These are phyloP conservation scores for Bombus breviceps DNA, from an alignment of 1,140 invertebrate genomes.

Conservation along the genomic window DNA sequence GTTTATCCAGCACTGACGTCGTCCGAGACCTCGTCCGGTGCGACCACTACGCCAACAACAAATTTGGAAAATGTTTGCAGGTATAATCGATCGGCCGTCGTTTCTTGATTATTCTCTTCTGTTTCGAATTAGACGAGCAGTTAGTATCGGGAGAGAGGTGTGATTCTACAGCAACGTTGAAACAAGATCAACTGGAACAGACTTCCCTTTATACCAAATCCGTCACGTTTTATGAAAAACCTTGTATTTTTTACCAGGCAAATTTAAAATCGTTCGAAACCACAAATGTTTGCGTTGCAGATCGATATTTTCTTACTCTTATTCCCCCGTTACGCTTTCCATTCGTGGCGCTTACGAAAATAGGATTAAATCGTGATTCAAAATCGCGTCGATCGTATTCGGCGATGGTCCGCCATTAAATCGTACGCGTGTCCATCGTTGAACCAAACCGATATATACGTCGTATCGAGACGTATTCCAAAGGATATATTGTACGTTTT, in stretches of 20 bases:
- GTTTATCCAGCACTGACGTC: constrained; percentile 66
- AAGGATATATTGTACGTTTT: constrained; percentile 2
- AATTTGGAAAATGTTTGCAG: constrained; percentile 50
- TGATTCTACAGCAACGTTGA: background rate
- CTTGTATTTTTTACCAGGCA: background rate
- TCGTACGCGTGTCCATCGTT: background rate
- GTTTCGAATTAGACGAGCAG: background rate
- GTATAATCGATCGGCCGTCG: background rate
- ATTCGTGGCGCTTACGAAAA: no score
- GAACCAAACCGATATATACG: background rate
- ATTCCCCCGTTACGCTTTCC: background rate
- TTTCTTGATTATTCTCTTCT: no score
- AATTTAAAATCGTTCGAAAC: background rate
- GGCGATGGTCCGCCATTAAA: background rate
- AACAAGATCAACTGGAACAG: background rate
- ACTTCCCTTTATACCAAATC: background rate
- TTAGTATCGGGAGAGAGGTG: background rate
- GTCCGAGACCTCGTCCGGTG: constrained; percentile 57
- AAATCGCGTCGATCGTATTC: background rate
- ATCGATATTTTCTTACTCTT: background rate
- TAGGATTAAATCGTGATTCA: background rate
- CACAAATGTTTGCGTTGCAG: background rate
- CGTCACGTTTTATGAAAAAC: background rate
- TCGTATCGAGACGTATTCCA: background rate
- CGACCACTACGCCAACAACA: constrained; percentile 55